A percentile compares a stretch with the other conserved stretches of the same genome.
phyloP scores from a whole-genome alignment of 2,797 vertebrate species.

The Cirrhinus mrigala region DNA sequence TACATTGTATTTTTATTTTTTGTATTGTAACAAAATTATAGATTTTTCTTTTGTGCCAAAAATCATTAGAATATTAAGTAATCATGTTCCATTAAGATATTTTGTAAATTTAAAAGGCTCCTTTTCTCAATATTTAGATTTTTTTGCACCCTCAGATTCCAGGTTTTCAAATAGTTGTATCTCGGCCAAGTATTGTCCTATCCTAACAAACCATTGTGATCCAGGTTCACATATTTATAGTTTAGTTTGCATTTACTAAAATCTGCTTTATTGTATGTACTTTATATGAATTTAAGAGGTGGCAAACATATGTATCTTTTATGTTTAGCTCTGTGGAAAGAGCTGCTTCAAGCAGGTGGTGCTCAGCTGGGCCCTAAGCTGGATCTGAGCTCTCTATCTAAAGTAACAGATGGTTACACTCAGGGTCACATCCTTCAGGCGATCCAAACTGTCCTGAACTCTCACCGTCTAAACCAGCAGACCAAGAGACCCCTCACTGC shows the following conservation, averaged over 20 bases:
- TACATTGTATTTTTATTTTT: too few species aligned
- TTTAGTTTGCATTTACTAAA: background rate
- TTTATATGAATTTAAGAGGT: background rate
- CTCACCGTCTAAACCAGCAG: slow-evolving; percentile 76
- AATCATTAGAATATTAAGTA: too few species aligned
- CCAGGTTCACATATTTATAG: too few species aligned
- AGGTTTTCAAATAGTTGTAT: too few species aligned
- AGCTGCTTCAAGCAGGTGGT: slow-evolving; percentile 69
- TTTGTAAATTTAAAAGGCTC: too few species aligned
- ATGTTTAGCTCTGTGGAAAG: slow-evolving; percentile 82
- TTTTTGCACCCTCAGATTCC: too few species aligned
- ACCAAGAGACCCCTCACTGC: slow-evolving; percentile 73
- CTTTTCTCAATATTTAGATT: too few species aligned
- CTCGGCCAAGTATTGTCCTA: too few species aligned
- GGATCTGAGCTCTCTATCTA: slow-evolving; percentile 82
- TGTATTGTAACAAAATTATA: too few species aligned
- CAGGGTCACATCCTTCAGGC: slow-evolving; percentile 76
- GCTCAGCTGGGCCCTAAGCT: slow-evolving; percentile 69
- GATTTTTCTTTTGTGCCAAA: too few species aligned
- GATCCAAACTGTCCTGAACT: slow-evolving; percentile 70
- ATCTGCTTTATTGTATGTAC: background rate
- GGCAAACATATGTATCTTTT: background rate
- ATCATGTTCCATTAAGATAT: too few species aligned
- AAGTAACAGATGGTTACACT: slow-evolving; percentile 85
- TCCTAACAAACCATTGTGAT: too few species aligned